phyloP scores from a whole-genome alignment of 2,113 vertebrate species.

The Candoia aspera region DNA sequence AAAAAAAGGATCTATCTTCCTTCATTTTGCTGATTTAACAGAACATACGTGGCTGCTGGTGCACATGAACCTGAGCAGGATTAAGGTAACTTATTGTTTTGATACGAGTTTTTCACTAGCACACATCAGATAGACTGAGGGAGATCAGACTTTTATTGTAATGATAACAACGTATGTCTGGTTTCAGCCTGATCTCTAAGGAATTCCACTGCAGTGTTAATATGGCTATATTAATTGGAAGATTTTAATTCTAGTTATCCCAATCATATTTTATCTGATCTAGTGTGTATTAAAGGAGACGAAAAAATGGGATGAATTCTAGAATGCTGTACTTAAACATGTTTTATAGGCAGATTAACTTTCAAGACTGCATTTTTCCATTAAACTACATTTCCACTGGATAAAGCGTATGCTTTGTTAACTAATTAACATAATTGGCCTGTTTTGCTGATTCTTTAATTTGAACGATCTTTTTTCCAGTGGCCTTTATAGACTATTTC shows the following conservation, averaged over 20 bases:
- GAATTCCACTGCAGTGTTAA: neutral
- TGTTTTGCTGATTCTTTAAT: conserved; percentile 20
- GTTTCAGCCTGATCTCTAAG: neutral
- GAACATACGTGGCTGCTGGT: neutral
- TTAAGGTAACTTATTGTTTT: neutral
- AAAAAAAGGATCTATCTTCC: no score
- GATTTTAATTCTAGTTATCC: neutral
- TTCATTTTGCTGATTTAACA: neutral
- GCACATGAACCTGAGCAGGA: neutral
- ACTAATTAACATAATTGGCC: conserved; percentile 8
- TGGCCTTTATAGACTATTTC: conserved; percentile 12
- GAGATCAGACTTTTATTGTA: no score
- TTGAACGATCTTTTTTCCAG: neutral
- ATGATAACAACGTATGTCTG: neutral
- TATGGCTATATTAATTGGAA: neutral
- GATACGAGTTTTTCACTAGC: neutral
- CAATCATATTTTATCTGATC: neutral
- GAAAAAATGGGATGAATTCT: neutral
- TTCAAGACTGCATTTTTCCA: neutral
- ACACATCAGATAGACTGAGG: neutral
- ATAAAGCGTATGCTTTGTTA: neutral
- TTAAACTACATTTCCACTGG: neutral
- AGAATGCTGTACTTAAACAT: neutral
- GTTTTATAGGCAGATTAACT: neutral
- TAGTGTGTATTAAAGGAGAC: neutral